Conservation (phyloP, 1,140 invertebrate genomes). For the Leptestheria dahalacensis region DNA sequence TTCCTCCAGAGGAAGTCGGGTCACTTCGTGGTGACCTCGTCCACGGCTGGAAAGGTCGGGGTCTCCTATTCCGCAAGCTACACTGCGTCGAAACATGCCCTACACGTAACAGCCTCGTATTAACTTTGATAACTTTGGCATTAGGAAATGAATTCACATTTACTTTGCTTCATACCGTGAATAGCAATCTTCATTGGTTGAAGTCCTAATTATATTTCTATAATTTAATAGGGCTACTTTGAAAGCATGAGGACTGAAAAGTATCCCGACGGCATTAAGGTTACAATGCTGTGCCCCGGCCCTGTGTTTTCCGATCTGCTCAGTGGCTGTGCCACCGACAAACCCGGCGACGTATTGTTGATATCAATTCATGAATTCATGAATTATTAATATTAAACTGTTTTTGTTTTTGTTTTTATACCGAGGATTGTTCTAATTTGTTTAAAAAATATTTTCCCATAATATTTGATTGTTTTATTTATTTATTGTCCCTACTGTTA, state of each 20-base stretch:
- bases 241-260: constrained; percentile 46
- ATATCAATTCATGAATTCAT: neutral
- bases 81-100: constrained; percentile 59
- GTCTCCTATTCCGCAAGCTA: constrained; percentile 60
- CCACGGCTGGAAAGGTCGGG: constrained; percentile 48
- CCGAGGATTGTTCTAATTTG: too few relatives aligned
- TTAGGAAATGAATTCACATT: too few relatives aligned
- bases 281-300: constrained; percentile 61
- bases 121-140: too few relatives aligned
- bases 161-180: too few relatives aligned
- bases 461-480: too few relatives aligned
- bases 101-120: constrained; percentile 44
- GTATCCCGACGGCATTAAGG: constrained; percentile 36
- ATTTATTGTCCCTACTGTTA: too few relatives aligned
- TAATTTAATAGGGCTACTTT: constrained; percentile 50
- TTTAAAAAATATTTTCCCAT: too few relatives aligned
- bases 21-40: constrained; percentile 56
- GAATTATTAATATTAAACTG: neutral
- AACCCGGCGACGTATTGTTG: constrained; percentile 35
- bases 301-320: constrained; percentile 56
- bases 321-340: constrained; percentile 49
- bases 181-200: too few relatives aligned
- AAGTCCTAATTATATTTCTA: constrained; percentile 8
- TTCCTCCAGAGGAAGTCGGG: constrained; percentile 42
- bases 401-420: neutral